Evolutionary conservation across 1,140 invertebrate species (phyloP), one percentile per base, ranked within the genome.

Genomic region (Pseudomyrmex flavicornis): DNA sequence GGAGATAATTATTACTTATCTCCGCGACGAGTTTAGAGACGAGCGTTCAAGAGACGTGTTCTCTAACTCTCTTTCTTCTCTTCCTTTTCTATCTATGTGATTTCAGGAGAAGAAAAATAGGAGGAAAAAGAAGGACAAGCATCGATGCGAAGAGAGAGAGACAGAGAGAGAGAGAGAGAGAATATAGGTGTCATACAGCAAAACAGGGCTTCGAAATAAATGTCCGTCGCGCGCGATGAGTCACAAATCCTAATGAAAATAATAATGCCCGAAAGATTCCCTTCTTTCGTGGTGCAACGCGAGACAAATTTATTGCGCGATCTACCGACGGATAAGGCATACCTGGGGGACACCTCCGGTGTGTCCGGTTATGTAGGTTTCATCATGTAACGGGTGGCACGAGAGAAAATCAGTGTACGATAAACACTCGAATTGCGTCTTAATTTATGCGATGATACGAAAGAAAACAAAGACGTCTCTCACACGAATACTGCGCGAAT

Each of bases 221-320:
- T 77, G 88, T 84, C 88, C 69, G 22, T 58, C 63, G 35, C 80
- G 35, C 73, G 84, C 89, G 89, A 93, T 92, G 92, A 91, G 91
- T 93, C 92, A 93, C 90, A 92, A 93, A 93, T 93, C 87, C 91
- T 93, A 93, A 93, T 93, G 91, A 93, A 93, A 93, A 93, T 90
- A 90, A 92, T 91, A 89, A 91, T 83, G 73, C 85, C 84, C 85
- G 85, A 90, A 90, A 85, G 89, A 84, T 86, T 88, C 82, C 79
- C 87, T 84, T 87, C 83, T 90, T 84, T 88, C 85, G 74, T 85
- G 63, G 82, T 70, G 89, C 82, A 90, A 88, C 89, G 85, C 85
- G 86, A 0, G 89, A 92, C 90, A 92, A 93, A 93, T 93, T 93
- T 93, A 93, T 90, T 90, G 91, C 92, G 87, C 84, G 92, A 93